Percentiles rank a stretch among this genome's conserved stretches.
Conservation (phyloP, 2,113 vertebrate genomes). For the Syrmaticus mikado region DNA sequence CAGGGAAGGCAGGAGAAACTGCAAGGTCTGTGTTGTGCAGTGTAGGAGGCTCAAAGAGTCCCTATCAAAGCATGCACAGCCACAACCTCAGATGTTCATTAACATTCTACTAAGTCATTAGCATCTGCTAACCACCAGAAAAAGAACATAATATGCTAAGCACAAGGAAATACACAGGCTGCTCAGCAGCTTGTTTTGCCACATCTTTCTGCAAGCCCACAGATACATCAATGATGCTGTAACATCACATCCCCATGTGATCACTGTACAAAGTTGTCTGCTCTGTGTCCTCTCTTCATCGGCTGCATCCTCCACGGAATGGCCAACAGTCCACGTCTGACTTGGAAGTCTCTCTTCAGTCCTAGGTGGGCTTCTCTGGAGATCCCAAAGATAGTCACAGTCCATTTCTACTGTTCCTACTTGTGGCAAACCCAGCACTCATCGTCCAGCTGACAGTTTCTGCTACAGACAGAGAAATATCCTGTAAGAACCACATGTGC, state of each 20-base stretch:
- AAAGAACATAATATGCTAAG: not conserved
- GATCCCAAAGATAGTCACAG: not conserved
- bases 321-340: not conserved
- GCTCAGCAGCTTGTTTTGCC: not conserved
- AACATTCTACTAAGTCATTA: not conserved
- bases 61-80: not conserved
- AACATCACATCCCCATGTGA: not conserved
- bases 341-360: not conserved
- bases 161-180: not conserved
- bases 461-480: rapidly evolving
- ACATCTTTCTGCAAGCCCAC: not conserved
- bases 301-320: not conserved
- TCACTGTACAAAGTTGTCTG: not conserved
- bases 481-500: not conserved
- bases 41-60: not conserved
- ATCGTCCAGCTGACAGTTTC: not conserved
- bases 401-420: not conserved
- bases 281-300: not conserved
- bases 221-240: not conserved
- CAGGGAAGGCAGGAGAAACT: not conserved
- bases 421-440: not conserved
- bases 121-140: not conserved
- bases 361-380: not conserved
- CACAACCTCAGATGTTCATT: not conserved
- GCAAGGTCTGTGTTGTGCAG: not conserved